Percentiles rank a stretch among this genome's conserved stretches.
Conservation (phyloP, 2,888 invertebrate genomes). For the Tolmerus cingulatus region DNA sequence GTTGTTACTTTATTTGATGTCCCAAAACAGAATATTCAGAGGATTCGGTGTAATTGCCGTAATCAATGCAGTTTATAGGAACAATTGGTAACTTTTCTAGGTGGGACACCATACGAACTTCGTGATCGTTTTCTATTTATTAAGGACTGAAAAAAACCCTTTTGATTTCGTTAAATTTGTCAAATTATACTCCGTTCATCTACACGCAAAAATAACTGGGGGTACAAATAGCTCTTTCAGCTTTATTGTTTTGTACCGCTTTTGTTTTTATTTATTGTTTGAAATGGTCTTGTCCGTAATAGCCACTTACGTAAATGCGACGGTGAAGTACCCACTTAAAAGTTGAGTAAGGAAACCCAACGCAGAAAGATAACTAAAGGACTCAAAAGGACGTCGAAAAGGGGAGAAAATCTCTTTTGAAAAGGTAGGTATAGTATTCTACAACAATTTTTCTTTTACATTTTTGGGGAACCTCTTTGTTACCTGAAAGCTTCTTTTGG, state of each 20-base stretch:
- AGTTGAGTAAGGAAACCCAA: slow-evolving; percentile 10
- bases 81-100: not conserved
- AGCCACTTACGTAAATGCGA: slow-evolving; percentile 7
- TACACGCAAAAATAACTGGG: not conserved
- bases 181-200: not conserved
- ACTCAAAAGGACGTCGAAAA: not conserved
- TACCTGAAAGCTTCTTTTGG: not conserved
- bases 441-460: not conserved
- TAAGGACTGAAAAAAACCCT: not conserved
- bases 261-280: not conserved
- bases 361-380: not conserved
- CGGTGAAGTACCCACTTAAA: slow-evolving; percentile 15
- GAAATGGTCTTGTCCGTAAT: slow-evolving; percentile 5
- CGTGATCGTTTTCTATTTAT: not conserved
- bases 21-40: not conserved
- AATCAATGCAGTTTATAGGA: not conserved
- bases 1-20: not conserved
- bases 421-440: not conserved
- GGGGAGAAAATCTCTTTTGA: not conserved
- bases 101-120: not conserved
- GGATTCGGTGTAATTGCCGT: not conserved
- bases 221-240: not conserved
- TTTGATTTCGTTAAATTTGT: not conserved
- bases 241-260: not conserved
- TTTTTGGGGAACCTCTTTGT: slow-evolving; percentile 8